Evolutionary conservation across 2,797 vertebrate genomes (phyloP).

Genomic region (Propithecus perrieri): DNA sequence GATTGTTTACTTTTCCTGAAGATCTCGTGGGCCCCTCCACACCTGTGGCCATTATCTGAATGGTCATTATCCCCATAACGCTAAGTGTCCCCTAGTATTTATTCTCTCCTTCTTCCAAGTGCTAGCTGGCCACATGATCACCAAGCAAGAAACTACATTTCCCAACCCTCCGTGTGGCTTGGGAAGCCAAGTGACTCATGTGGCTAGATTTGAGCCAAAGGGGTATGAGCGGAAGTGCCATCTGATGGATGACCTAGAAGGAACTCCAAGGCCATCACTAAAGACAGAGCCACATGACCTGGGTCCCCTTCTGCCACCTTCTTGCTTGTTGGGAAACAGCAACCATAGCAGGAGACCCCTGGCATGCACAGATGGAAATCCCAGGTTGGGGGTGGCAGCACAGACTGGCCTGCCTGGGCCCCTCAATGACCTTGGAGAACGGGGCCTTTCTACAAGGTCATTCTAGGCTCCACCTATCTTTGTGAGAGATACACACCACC

Average conservation of each 20-base stretch:
- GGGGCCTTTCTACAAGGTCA: background rate
- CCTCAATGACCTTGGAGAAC: background rate
- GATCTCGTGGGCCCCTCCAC: background rate
- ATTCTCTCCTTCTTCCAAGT: background rate
- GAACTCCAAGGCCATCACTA: background rate
- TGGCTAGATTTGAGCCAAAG: background rate
- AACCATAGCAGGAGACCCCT: background rate
- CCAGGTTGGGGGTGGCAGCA: fast-evolving
- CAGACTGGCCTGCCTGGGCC: background rate
- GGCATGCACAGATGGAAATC: background rate
- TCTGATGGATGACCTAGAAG: background rate
- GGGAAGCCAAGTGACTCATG: background rate
- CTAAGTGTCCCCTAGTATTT: background rate
- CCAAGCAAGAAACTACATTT: background rate
- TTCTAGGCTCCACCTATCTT: background rate
- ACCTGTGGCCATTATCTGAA: background rate
- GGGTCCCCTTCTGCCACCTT: background rate
- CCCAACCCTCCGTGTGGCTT: background rate
- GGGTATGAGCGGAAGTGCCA: background rate
- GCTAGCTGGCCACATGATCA: background rate
- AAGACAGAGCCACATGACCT: background rate
- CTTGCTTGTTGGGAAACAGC: background rate
- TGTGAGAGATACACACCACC: background rate
- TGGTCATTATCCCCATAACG: background rate
- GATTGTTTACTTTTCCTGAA: background rate